Conservation (phyloP, 2,888 invertebrate species). For the Oeneis ivallda region DNA sequence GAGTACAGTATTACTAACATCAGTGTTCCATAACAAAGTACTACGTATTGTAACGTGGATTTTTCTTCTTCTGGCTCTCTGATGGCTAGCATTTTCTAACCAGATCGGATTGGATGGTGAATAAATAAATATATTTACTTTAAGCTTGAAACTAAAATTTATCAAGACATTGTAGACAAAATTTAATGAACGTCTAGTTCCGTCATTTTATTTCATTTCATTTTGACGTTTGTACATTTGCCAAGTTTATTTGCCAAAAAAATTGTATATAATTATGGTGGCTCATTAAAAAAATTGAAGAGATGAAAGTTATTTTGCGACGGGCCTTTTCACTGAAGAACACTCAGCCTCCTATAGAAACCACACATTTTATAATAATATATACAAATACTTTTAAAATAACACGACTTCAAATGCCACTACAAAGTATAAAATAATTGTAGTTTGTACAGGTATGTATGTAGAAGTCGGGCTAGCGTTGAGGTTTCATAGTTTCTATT, state of each 20-base stretch:
- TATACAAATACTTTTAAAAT: too few relatives aligned
- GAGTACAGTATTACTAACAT: slow-evolving; percentile 49
- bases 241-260: too few relatives aligned
- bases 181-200: too few relatives aligned
- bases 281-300: too few relatives aligned
- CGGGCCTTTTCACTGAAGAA: neutral
- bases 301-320: too few relatives aligned
- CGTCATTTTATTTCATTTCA: neutral
- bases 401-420: too few relatives aligned
- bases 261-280: too few relatives aligned
- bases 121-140: neutral
- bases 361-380: neutral
- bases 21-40: slow-evolving; percentile 49
- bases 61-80: slow-evolving; percentile 51
- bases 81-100: slow-evolving; percentile 52
- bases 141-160: slow-evolving; percentile 1
- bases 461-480: too few relatives aligned
- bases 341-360: neutral
- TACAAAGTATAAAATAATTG: too few relatives aligned
- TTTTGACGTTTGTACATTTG: neutral
- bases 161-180: neutral
- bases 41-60: slow-evolving; percentile 40
- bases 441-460: too few relatives aligned
- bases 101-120: neutral
- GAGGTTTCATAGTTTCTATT: too few relatives aligned